phyloP scores from a whole-genome alignment of 1,140 invertebrate genomes.

The Drosophila insularis region DNA sequence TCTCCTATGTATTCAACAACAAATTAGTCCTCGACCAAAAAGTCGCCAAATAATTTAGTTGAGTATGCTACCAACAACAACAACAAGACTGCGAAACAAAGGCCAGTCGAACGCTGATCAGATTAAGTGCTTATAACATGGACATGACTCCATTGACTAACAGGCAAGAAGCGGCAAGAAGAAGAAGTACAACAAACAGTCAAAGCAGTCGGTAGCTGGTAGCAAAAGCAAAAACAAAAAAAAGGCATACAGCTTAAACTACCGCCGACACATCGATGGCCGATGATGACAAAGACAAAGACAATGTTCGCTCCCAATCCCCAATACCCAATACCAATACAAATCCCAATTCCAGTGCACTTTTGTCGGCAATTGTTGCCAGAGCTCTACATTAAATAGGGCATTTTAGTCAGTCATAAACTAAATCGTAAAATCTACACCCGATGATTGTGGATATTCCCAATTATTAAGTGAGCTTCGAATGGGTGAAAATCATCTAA shows the following conservation, averaged over 20 bases:
- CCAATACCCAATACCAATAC: background rate
- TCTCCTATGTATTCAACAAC: slow-evolving; percentile 35
- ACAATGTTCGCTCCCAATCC: background rate
- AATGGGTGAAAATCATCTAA: too few species aligned
- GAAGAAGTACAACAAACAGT: background rate
- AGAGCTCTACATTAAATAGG: slow-evolving; percentile 19
- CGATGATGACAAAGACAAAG: slow-evolving; percentile 17
- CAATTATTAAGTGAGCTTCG: too few species aligned
- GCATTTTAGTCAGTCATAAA: background rate
- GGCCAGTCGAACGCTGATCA: slow-evolving; percentile 55
- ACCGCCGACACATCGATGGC: slow-evolving; percentile 56
- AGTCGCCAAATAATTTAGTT: slow-evolving; percentile 72
- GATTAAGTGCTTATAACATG: slow-evolving; percentile 80
- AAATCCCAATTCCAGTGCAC: slow-evolving; percentile 16
- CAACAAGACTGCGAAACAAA: slow-evolving; percentile 55
- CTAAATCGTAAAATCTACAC: too few species aligned
- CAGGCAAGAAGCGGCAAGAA: slow-evolving; percentile 36
- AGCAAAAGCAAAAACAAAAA: slow-evolving; percentile 25
- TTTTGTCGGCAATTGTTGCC: slow-evolving; percentile 60
- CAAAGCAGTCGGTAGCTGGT: slow-evolving; percentile 20
- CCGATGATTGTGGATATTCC: too few species aligned
- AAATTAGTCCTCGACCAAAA: slow-evolving; percentile 63
- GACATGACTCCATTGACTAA: slow-evolving; percentile 77
- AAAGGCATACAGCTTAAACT: slow-evolving; percentile 28
- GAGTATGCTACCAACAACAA: slow-evolving; percentile 17